Percentiles rank a stretch among this genome's conserved stretches.
Evolutionary conservation across 2,113 vertebrate species (phyloP).

Genomic region (Lophochroa leadbeateri): DNA sequence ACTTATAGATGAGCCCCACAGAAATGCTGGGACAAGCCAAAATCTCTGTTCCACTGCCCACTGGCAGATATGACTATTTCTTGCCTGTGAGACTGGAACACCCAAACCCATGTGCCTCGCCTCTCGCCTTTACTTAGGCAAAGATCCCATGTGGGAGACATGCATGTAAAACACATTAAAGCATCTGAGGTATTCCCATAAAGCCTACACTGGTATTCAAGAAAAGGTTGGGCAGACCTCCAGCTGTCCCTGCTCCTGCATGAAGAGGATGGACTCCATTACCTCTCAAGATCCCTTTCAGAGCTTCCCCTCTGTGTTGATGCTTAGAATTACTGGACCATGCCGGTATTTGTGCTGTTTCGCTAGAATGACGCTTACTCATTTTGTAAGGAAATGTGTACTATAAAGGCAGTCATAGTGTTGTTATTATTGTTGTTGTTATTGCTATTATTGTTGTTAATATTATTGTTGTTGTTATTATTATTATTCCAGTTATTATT

Average conservation of each 20-base stretch:
- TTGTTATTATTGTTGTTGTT: background rate
- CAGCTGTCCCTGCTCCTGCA: background rate
- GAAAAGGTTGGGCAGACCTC: background rate
- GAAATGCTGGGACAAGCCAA: background rate
- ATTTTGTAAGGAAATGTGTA: background rate
- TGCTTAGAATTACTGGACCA: background rate
- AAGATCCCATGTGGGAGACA: background rate
- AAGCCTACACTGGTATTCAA: background rate
- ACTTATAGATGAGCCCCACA: background rate
- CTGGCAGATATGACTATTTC: accelerated
- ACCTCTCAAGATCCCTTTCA: background rate
- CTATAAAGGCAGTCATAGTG: background rate
- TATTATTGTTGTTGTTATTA: too few species aligned
- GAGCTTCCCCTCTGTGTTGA: background rate
- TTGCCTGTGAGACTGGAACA: background rate
- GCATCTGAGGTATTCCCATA: background rate
- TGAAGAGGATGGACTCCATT: background rate
- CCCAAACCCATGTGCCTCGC: accelerated
- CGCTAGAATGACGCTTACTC: background rate
- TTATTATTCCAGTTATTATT: background rate
- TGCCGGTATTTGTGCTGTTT: background rate
- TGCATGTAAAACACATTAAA: background rate
- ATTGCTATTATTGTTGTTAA: background rate
- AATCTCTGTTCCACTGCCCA: background rate
- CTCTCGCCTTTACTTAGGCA: background rate